Conservation (phyloP, 2,797 vertebrate genomes). For the Numenius phaeopus region DNA sequence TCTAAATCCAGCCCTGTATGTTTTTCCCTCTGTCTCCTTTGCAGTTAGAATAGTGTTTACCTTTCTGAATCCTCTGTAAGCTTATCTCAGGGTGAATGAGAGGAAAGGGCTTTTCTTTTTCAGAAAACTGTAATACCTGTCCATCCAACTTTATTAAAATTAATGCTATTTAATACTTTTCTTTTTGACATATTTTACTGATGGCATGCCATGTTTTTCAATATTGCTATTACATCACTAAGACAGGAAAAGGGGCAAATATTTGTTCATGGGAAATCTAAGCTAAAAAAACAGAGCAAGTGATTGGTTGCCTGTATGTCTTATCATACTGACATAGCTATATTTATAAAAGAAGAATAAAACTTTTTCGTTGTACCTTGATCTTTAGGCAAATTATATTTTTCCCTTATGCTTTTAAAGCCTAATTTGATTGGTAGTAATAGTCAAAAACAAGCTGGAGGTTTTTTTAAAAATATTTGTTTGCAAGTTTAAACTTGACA, state of each 20-base stretch:
- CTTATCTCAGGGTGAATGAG: neutral
- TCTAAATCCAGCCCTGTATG: neutral
- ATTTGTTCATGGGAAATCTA: neutral
- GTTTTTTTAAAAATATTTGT: neutral
- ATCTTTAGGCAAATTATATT: neutral
- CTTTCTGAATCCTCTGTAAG: neutral
- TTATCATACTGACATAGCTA: fast-evolving
- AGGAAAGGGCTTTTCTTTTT: neutral
- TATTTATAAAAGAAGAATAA: neutral
- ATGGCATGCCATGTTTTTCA: neutral
- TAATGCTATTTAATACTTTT: neutral
- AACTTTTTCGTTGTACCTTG: neutral
- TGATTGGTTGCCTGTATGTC: neutral
- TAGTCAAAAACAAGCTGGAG: neutral
- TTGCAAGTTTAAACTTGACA: slow-evolving; percentile 13
- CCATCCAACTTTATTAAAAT: neutral
- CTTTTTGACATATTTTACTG: neutral
- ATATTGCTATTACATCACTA: neutral
- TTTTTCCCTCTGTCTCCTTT: neutral
- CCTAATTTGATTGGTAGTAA: neutral
- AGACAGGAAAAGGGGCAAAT: neutral
- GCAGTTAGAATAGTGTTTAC: neutral
- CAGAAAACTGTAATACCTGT: neutral
- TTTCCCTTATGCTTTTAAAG: neutral
- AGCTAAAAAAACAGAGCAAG: neutral